Evolutionary conservation across 1,140 invertebrate species (phyloP), one percentile per base, ranked within the genome.

Genomic region (Cydia fagiglandana): DNA sequence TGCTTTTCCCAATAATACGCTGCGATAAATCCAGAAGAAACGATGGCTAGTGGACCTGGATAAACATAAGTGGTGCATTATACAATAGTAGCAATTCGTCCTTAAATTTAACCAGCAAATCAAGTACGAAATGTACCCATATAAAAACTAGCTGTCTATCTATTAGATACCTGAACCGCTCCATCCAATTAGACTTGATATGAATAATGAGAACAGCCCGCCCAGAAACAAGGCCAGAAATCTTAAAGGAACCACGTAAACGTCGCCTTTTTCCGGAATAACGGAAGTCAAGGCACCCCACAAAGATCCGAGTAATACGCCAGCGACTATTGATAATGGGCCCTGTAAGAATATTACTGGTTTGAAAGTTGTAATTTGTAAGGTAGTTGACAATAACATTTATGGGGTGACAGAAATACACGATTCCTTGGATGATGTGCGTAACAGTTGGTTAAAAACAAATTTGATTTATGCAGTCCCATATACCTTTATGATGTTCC

Each of bases 11-110:
- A 97, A 81, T 85, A 93, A 73, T 93, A 91, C 76, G 96, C 96
- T 56, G 97, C 97, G 73, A 97, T 95, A 91, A 98, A 98, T 1
- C 97, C 96, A 1, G 97, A 95, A n/a, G 96, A 95, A 0, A 98
- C 96, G 66, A 96, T 96, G 4, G 95, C 97, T 38, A 98, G 91
- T 2, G 97, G 97, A 53, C 98, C 93, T 93, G 64, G 73, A 84
- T 84, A 13, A 73, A 77, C 50, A 17, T 53, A 50, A 17, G 53
- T 24, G 1, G 20, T 20, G 17, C 6, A 61, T 61, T 12, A 75
- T 34, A 74, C 64, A 78, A 50, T 66, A 76, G 47, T 41, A 77
- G 0, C 12, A 61, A 73, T 77, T 47, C 61, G 5, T 0, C n/a
- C 3, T 64, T 28, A 74, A 74, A 0, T 28, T 75, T 15, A 64